Evolutionary conservation across 2,113 vertebrate genomes (phyloP).

Genomic region (Sminthopsis crassicaudata): DNA sequence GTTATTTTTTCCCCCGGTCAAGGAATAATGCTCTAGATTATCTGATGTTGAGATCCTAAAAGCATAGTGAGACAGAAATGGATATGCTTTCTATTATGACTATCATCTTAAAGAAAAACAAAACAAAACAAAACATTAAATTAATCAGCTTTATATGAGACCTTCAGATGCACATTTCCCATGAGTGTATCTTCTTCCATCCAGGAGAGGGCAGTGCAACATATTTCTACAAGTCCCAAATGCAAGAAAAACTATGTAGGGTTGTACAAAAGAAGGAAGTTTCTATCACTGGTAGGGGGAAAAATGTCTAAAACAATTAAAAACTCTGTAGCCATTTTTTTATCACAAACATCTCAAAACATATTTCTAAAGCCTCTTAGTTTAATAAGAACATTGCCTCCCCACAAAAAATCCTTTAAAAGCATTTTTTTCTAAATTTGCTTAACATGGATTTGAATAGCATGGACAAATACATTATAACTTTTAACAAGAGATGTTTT

Average conservation of each 20-base stretch:
- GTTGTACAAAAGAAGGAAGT: background rate
- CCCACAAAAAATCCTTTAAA: background rate
- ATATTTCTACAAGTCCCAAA: background rate
- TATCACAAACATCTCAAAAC: background rate
- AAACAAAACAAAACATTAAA: background rate
- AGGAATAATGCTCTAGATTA: background rate
- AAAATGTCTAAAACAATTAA: background rate
- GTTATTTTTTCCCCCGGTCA: background rate
- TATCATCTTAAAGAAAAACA: background rate
- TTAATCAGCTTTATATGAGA: background rate
- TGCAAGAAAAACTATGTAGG: background rate
- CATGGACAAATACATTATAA: background rate
- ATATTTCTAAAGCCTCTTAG: slow-evolving; percentile 4
- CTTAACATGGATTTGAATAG: background rate
- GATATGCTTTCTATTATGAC: background rate
- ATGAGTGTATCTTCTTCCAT: background rate
- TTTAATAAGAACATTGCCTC: background rate
- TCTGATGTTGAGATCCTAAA: background rate
- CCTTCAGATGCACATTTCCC: background rate
- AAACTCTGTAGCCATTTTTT: background rate
- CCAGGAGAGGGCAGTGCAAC: slow-evolving; percentile 37
- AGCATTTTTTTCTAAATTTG: background rate
- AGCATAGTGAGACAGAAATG: background rate
- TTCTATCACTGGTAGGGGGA: background rate
- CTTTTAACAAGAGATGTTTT: background rate